Evolutionary conservation across 2,888 invertebrate genomes (phyloP).

Genomic region (Morpho deidamia): DNA sequence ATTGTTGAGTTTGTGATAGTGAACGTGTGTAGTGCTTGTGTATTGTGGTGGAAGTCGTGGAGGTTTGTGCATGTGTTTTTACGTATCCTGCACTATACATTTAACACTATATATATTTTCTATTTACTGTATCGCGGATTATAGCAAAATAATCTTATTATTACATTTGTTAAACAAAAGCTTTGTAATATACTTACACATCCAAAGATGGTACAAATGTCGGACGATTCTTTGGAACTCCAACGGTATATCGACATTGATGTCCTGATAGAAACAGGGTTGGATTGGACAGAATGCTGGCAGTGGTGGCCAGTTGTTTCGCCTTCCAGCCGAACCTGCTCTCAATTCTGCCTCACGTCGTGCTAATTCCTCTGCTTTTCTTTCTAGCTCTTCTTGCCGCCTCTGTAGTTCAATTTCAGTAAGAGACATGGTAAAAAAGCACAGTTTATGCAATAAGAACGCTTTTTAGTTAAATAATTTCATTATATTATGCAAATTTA

Average conservation of each 20-base stretch:
- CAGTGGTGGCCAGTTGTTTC: conserved; percentile 99
- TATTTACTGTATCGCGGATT: too few species aligned
- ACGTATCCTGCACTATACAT: too few species aligned
- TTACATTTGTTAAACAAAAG: background rate
- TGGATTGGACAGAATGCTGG: conserved; percentile 95
- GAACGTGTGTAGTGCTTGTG: too few species aligned
- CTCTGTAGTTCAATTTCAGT: conserved; percentile 73
- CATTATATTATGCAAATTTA: too few species aligned
- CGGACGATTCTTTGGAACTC: conserved; percentile 98
- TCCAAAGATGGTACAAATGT: conserved; percentile 97
- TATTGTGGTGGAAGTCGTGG: too few species aligned
- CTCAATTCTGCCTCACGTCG: conserved; percentile 92
- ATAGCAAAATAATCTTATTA: too few species aligned
- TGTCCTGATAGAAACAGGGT: conserved; percentile 99
- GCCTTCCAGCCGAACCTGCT: conserved; percentile 80
- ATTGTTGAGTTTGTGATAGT: too few species aligned
- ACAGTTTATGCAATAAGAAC: background rate
- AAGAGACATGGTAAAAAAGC: conserved; percentile 1
- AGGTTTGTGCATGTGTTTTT: too few species aligned
- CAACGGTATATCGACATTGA: conserved; percentile 97
- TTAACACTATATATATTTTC: too few species aligned
- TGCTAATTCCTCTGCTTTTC: conserved; percentile 93
- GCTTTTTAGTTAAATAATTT: too few species aligned
- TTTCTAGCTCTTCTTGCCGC: conserved; percentile 93
- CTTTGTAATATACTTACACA: conserved; percentile 84